Percentiles rank a stretch among this genome's conserved stretches.
Conservation (phyloP, 92 coral and sea anemone genomes). For the Epizoanthus stellaris region DNA sequence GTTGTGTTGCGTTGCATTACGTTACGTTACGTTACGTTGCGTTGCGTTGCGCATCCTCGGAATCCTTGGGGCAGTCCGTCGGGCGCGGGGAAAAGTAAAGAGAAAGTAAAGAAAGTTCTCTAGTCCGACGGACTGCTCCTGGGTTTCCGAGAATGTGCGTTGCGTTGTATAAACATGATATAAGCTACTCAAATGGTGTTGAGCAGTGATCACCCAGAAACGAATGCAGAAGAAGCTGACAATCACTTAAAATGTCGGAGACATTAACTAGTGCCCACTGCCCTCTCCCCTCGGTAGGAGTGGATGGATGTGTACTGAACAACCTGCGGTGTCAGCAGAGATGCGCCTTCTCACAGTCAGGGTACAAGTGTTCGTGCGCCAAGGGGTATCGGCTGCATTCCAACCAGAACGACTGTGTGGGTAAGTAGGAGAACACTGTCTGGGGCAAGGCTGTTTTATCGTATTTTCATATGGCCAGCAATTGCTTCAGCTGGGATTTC, state of each 20-base stretch:
- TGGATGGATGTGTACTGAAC: constrained; percentile 77
- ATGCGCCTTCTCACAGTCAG: constrained; percentile 70
- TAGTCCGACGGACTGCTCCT: too few relatives aligned
- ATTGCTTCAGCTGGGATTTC: neutral
- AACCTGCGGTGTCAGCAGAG: constrained; percentile 78
- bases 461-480: neutral
- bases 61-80: too few relatives aligned
- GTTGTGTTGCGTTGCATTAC: too few relatives aligned
- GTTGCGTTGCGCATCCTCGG: too few relatives aligned
- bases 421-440: constrained; percentile 29
- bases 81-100: too few relatives aligned
- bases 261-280: neutral
- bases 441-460: too few relatives aligned
- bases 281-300: constrained; percentile 51
- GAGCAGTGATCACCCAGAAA: too few relatives aligned
- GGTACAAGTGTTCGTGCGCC: constrained; percentile 74
- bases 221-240: neutral
- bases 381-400: constrained; percentile 79
- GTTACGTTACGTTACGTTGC: too few relatives aligned
- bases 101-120: too few relatives aligned
- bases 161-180: too few relatives aligned
- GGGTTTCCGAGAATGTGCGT: too few relatives aligned
- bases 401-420: constrained; percentile 76
- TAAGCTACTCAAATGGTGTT: too few relatives aligned
- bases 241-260: neutral